Evolutionary conservation across 2,797 vertebrate genomes (phyloP).

Genomic region (Knipowitschia caucasica): DNA sequence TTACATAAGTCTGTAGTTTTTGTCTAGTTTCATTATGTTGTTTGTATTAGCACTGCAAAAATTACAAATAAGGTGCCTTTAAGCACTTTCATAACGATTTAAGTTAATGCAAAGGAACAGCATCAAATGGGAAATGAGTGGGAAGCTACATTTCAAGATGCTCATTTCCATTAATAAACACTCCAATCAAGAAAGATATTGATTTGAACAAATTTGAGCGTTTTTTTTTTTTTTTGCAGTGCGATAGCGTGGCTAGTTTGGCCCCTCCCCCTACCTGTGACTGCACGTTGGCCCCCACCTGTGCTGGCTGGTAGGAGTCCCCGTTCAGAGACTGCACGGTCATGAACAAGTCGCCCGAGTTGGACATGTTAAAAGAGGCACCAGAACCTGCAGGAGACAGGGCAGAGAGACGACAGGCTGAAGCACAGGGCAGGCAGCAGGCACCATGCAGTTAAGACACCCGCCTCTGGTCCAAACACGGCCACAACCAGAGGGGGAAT

Average conservation of each 20-base stretch:
- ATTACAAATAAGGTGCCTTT: no score
- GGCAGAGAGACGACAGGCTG: slow-evolving; percentile 69
- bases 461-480: slow-evolving; percentile 29
- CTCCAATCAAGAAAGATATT: no score
- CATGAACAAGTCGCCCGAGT: slow-evolving; percentile 99
- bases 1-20: no score
- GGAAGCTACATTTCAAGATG: no score
- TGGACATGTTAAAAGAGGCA: slow-evolving; percentile 99
- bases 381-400: slow-evolving; percentile 98
- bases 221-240: neutral
- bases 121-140: no score
- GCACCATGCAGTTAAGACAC: slow-evolving; percentile 50
- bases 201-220: no score
- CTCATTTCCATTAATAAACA: no score
- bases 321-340: slow-evolving; percentile 99
- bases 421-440: slow-evolving; percentile 41
- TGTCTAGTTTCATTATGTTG: no score
- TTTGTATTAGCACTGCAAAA: no score
- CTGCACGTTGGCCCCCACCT: slow-evolving; percentile 99
- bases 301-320: slow-evolving; percentile 99
- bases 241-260: neutral
- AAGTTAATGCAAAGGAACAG: no score
- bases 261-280: slow-evolving; percentile 84
- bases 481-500: slow-evolving; percentile 26
- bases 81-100: no score